phyloP scores from a whole-genome alignment of 2,888 invertebrate genomes.

The Eilema caniola region DNA sequence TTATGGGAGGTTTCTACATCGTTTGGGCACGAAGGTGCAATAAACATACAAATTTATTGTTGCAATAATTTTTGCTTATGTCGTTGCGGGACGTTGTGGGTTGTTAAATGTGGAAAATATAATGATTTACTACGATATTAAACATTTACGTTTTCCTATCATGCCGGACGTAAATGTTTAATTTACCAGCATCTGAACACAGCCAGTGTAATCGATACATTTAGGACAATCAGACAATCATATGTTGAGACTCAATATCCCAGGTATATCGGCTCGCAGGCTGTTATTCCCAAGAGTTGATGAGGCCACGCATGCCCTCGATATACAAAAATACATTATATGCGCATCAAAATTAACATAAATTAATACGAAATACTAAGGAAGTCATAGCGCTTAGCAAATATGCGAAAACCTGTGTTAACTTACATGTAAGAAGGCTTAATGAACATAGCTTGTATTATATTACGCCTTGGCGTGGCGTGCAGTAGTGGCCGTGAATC shows the following conservation, averaged over 20 bases:
- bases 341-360: too few species aligned
- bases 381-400: neutral
- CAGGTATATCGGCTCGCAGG: too few species aligned
- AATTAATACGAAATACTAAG: neutral
- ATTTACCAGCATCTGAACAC: neutral
- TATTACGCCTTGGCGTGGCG: neutral
- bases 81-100: constrained; percentile 10
- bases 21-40: constrained; percentile 11
- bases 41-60: constrained; percentile 20
- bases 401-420: neutral
- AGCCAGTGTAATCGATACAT: neutral
- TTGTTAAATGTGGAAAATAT: constrained; percentile 7
- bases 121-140: constrained; percentile 1
- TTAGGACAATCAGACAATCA: too few species aligned
- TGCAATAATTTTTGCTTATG: constrained; percentile 8
- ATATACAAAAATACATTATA: too few species aligned
- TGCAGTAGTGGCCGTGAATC: too few species aligned
- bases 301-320: neutral
- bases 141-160: neutral
- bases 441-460: neutral
- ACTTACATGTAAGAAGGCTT: neutral
- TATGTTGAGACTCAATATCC: too few species aligned
- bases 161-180: neutral
- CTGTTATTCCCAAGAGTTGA: too few species aligned
- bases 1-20: constrained; percentile 29